Evolutionary conservation across 2,888 invertebrate genomes (phyloP).

Genomic region (Galerucella calmariensis): DNA sequence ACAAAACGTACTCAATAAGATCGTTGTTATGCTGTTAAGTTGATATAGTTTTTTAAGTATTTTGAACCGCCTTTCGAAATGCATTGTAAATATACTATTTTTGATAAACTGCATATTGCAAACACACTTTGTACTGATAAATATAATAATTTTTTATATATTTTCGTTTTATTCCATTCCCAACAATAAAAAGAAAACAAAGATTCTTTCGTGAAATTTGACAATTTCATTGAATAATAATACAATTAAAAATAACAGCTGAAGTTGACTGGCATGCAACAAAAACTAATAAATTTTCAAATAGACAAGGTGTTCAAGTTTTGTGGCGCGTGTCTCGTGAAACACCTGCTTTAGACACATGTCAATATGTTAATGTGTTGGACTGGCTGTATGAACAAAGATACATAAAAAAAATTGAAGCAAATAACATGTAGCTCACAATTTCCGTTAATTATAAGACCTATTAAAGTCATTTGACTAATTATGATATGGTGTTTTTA

Average conservation of each 20-base stretch:
- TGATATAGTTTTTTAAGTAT: constrained; percentile 39
- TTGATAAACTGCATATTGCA: constrained; percentile 45
- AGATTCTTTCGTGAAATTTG: background rate
- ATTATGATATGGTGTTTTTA: constrained; percentile 3
- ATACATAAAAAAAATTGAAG: constrained; percentile 5
- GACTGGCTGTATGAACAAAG: constrained; percentile 21
- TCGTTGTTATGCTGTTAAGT: constrained; percentile 36
- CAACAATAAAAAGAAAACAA: background rate
- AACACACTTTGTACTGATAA: constrained; percentile 41
- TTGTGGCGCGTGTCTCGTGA: constrained; percentile 56
- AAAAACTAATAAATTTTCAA: constrained; percentile 54
- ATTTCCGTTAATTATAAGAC: constrained; percentile 8
- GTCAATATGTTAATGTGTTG: constrained; percentile 47
- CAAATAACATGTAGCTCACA: constrained; percentile 15
- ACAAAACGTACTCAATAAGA: constrained; percentile 45
- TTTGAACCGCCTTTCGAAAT: constrained; percentile 34
- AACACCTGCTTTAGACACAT: constrained; percentile 55
- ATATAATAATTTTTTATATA: constrained; percentile 18
- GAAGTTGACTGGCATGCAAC: constrained; percentile 40
- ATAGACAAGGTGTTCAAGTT: constrained; percentile 57
- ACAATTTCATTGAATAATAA: constrained; percentile 16
- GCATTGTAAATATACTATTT: constrained; percentile 46
- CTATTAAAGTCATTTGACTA: constrained; percentile 11
- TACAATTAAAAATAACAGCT: constrained; percentile 39
- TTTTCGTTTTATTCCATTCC: constrained; percentile 4